Conservation (phyloP, 2,797 vertebrate genomes). For the Premnoplex brunnescens region DNA sequence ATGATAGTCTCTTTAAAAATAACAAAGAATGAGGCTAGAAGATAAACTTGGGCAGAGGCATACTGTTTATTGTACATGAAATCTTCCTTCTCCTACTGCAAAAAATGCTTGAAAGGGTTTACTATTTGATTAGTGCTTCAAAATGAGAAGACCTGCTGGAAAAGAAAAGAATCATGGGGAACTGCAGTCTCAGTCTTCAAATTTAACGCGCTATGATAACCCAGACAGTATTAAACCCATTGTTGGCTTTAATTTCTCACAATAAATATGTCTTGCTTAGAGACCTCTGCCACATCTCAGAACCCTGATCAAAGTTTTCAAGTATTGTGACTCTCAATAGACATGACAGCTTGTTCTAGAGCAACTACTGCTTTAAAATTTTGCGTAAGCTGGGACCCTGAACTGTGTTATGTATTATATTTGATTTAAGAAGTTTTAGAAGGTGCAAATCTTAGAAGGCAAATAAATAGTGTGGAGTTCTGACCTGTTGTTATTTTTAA, state of each 20-base stretch:
- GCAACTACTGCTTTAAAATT: neutral
- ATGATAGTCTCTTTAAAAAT: neutral
- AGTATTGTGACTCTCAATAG: neutral
- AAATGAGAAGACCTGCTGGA: neutral
- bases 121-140: neutral
- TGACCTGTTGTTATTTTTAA: neutral
- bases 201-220: neutral
- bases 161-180: neutral
- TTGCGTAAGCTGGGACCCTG: neutral
- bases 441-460: neutral
- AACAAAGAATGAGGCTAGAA: neutral
- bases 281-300: neutral
- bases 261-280: neutral
- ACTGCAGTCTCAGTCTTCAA: neutral
- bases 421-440: neutral
- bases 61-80: neutral
- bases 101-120: neutral
- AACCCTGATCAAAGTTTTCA: neutral
- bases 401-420: neutral
- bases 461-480: neutral
- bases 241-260: neutral
- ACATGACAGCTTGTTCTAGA: neutral
- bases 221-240: neutral
- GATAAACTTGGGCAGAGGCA: neutral
- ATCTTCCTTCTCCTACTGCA: neutral